Percentiles rank a stretch among this genome's conserved stretches.
Evolutionary conservation across 37 sponge, comb jelly and placozoan species (phyloP).

Genomic region (Beroe ovata): DNA sequence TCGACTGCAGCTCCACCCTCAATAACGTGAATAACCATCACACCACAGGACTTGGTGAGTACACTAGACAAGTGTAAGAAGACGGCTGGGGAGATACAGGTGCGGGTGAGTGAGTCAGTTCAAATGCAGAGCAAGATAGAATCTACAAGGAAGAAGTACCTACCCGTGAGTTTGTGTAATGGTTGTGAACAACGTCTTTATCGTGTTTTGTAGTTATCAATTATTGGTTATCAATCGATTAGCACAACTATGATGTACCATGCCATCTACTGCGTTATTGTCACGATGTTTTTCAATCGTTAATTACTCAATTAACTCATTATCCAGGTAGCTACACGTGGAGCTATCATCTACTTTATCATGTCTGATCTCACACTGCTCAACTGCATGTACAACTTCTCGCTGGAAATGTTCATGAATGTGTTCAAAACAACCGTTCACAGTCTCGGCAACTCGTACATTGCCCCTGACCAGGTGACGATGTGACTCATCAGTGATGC

Average conservation of each 20-base stretch:
- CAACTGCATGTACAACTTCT: conserved; percentile 72
- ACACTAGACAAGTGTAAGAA: conserved; percentile 67
- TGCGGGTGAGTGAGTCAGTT: conserved; percentile 66
- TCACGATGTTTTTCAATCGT: too few relatives aligned
- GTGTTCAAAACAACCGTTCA: conserved; percentile 67
- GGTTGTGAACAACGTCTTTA: too few relatives aligned
- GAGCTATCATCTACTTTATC: conserved; percentile 72
- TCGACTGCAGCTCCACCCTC: too few relatives aligned
- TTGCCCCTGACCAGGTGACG: conserved; percentile 59
- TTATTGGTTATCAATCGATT: too few relatives aligned
- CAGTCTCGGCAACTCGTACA: conserved; percentile 41
- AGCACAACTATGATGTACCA: too few relatives aligned
- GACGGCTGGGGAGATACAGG: conserved; percentile 54
- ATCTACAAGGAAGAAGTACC: conserved; percentile 65
- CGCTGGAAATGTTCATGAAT: conserved; percentile 70
- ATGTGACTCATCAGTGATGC: too few relatives aligned
- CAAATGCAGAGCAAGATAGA: conserved; percentile 67
- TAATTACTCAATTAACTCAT: not conserved
- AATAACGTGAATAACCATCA: too few relatives aligned
- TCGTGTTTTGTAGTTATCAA: too few relatives aligned
- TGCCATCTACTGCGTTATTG: too few relatives aligned
- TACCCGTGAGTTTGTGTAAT: conserved; percentile 62
- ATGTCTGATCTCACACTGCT: conserved; percentile 55
- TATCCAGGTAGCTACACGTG: conserved; percentile 72
- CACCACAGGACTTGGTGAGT: conserved; percentile 66